A percentile compares a stretch with the other conserved stretches of the same genome.
These are phyloP conservation scores for Oceanodroma tethys DNA, from an alignment of 2,113 vertebrate species.

Conservation along the genomic window DNA sequence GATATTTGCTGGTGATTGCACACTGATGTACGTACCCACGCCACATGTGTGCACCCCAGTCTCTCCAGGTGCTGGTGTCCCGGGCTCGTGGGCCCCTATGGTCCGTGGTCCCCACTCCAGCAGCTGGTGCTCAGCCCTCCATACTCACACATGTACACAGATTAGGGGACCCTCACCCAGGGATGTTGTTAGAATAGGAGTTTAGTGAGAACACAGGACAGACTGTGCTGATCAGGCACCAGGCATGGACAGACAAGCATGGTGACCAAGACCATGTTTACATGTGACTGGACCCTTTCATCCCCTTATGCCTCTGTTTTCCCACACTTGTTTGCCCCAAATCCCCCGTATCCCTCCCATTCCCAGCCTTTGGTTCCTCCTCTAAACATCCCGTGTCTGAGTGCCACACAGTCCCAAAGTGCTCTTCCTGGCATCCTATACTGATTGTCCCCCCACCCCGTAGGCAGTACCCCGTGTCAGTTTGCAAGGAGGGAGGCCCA, in stretches of 20 bases:
- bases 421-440: too few relatives aligned
- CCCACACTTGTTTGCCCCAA: neutral
- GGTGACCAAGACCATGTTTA: neutral
- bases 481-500: neutral
- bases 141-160: too few relatives aligned
- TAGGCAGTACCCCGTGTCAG: neutral
- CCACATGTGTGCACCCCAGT: neutral
- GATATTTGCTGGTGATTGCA: neutral
- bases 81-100: accelerated
- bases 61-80: neutral
- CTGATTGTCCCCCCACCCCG: neutral
- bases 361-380: neutral
- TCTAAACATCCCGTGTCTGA: neutral
- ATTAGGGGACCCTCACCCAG: neutral
- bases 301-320: neutral
- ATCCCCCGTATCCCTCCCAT: too few relatives aligned
- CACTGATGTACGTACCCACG: neutral
- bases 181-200: neutral
- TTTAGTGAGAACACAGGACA: neutral
- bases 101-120: neutral
- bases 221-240: neutral
- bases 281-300: neutral
- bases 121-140: neutral
- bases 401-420: too few relatives aligned
- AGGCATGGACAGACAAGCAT: too few relatives aligned